phyloP scores from a whole-genome alignment of 1,140 invertebrate species.

The Drosophila teissieri region DNA sequence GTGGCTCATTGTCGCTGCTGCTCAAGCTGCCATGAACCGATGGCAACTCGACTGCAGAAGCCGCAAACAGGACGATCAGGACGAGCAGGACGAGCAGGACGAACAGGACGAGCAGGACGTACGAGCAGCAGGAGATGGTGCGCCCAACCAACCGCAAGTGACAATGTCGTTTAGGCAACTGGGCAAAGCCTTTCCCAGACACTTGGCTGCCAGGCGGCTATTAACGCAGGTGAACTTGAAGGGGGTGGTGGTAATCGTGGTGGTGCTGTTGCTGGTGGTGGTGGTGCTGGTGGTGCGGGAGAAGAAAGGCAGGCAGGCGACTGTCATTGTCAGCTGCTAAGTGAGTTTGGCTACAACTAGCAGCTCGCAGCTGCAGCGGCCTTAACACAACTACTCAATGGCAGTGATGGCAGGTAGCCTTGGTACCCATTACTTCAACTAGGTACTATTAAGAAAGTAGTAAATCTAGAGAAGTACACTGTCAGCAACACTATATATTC shows the following conservation, averaged over 20 bases:
- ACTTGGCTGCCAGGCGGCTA: constrained; percentile 54
- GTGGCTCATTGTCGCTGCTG: not conserved
- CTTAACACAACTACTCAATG: constrained; percentile 21
- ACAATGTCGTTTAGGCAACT: constrained; percentile 77
- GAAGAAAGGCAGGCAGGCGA: not conserved
- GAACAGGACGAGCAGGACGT: not conserved
- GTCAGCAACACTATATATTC: too few species aligned
- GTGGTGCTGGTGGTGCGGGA: too few species aligned
- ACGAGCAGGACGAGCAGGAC: constrained; percentile 5
- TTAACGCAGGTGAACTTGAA: constrained; percentile 47
- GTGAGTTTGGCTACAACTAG: constrained; percentile 60
- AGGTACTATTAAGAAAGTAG: not conserved
- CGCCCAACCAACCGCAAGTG: constrained; percentile 75
- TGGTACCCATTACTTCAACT: not conserved
- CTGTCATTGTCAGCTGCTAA: constrained; percentile 78
- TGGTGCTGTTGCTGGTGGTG: too few species aligned
- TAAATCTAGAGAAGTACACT: too few species aligned
- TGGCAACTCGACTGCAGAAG: constrained; percentile 32
- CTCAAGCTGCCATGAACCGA: constrained; percentile 26
- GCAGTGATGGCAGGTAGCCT: constrained; percentile 4
- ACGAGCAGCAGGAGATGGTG: constrained; percentile 7
- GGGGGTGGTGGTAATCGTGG: not conserved
- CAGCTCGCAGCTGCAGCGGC: constrained; percentile 33
- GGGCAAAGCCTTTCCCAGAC: constrained; percentile 46
- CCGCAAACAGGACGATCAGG: constrained; percentile 19